Evolutionary conservation across 2,888 invertebrate genomes (phyloP).

Genomic region (Cremastinae sp.): DNA sequence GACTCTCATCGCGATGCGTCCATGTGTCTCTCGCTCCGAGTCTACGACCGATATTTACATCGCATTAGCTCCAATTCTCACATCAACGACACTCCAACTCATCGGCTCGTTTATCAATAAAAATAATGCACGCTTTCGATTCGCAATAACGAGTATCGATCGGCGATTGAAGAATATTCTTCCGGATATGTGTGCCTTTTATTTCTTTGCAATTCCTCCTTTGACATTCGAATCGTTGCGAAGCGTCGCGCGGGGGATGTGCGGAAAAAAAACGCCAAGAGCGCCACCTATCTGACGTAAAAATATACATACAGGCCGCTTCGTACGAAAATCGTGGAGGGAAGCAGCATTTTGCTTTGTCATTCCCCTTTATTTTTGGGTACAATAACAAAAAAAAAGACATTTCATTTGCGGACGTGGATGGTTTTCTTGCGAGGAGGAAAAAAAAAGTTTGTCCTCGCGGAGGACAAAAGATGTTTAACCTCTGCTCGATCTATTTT

Average conservation of each 20-base stretch:
- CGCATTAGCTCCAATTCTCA: no score
- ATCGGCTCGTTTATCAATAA: no score
- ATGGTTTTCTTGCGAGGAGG: no score
- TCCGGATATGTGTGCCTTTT: not conserved
- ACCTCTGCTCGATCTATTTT: no score
- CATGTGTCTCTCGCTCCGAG: no score
- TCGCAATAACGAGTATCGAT: not conserved
- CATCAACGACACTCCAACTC: no score
- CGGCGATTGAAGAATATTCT: constrained; percentile 20
- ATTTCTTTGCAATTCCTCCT: not conserved
- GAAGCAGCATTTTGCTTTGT: constrained; percentile 10
- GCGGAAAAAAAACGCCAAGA: constrained; percentile 16
- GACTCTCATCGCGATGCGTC: no score
- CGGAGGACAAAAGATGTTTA: no score
- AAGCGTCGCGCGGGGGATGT: constrained; percentile 16
- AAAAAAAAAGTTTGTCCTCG: no score
- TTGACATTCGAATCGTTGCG: not conserved
- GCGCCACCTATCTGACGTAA: constrained; percentile 12
- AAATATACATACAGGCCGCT: no score
- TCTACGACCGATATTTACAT: no score
- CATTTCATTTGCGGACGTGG: not conserved
- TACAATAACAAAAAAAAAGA: not conserved
- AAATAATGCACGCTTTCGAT: no score
- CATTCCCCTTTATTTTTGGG: constrained; percentile 13
- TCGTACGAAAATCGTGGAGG: constrained; percentile 13